These are phyloP conservation scores for Lepidocyrtoides sp. DNA, from an alignment of 2,888 invertebrate species.

Conservation along the genomic window DNA sequence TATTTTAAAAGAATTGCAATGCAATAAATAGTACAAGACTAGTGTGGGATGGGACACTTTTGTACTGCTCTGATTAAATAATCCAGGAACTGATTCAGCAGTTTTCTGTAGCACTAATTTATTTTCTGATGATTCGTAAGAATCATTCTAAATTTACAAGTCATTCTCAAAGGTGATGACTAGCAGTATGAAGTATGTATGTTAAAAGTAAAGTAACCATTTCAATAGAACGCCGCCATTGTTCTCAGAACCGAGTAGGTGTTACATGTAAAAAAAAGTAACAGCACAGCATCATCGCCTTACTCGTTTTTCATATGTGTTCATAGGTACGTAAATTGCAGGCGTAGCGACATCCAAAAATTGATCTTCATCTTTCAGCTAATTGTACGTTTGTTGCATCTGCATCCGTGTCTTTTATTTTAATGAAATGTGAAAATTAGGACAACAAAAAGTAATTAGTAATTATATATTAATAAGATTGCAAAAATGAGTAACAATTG, in stretches of 20 bases:
- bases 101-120: neutral
- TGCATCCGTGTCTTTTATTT: neutral
- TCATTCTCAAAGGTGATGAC: neutral
- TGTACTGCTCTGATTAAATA: constrained; percentile 35
- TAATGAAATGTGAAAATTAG: neutral
- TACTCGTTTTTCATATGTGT: no score
- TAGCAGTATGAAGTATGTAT: neutral
- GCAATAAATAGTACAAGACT: neutral
- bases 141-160: neutral
- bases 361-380: neutral
- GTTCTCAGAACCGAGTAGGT: no score
- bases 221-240: no score
- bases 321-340: no score
- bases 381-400: neutral
- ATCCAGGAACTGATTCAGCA: constrained; percentile 42
- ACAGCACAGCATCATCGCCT: no score
- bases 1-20: neutral
- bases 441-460: neutral
- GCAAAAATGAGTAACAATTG: neutral
- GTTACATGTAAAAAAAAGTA: no score
- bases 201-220: neutral
- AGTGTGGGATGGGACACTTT: neutral
- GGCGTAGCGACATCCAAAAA: no score
- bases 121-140: neutral
- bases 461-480: neutral